A percentile compares a stretch with the other conserved stretches of the same genome.
Evolutionary conservation across 2,888 invertebrate genomes (phyloP).

Genomic region (Agelastica alni): DNA sequence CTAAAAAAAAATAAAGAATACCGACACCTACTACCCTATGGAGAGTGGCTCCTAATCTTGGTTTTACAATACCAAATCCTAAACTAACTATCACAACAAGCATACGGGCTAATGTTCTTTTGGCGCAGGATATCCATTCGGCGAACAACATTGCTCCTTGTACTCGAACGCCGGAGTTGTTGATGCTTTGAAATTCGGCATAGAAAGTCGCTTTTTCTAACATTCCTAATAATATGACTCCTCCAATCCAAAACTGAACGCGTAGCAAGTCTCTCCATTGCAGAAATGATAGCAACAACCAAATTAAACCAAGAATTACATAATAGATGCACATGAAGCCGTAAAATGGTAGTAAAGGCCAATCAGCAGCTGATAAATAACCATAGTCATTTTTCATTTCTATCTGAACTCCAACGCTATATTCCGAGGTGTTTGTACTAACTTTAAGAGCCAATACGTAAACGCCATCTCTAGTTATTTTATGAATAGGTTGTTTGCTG

Average conservation of each 20-base stretch:
- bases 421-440: constrained; percentile 55
- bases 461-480: constrained; percentile 71
- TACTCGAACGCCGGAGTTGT: constrained; percentile 67
- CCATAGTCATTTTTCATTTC: constrained; percentile 79
- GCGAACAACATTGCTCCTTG: constrained; percentile 80
- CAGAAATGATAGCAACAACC: constrained; percentile 81
- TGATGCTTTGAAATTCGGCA: constrained; percentile 82
- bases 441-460: constrained; percentile 67
- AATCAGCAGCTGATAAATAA: constrained; percentile 86
- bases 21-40: constrained; percentile 88
- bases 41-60: constrained; percentile 84
- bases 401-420: constrained; percentile 66
- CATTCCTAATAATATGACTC: constrained; percentile 86
- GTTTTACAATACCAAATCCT: constrained; percentile 95
- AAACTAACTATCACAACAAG: constrained; percentile 92
- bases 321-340: constrained; percentile 89
- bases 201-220: constrained; percentile 88
- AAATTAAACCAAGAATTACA: constrained; percentile 77
- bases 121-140: constrained; percentile 89
- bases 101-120: constrained; percentile 89
- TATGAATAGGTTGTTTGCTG: constrained; percentile 57
- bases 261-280: constrained; percentile 90
- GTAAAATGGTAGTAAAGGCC: constrained; percentile 88
- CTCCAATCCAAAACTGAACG: constrained; percentile 96
- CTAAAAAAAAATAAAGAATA: constrained; percentile 79